Conservation (phyloP, 2,113 vertebrate genomes). For the Fregetta grallaria region DNA sequence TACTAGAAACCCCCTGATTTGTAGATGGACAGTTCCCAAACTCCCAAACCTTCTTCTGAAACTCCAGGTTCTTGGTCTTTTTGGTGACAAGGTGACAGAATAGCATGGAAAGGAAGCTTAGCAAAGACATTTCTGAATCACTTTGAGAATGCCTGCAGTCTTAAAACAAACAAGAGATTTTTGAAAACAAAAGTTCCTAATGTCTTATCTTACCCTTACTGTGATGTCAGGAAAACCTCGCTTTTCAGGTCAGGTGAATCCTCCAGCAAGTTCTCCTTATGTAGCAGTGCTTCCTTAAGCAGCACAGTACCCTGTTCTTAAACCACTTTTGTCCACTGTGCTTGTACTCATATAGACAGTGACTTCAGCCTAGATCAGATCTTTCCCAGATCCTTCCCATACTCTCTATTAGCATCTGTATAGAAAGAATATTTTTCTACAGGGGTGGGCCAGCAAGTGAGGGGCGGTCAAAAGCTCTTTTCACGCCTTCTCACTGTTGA, state of each 20-base stretch:
- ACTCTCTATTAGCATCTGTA: neutral
- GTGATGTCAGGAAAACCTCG: neutral
- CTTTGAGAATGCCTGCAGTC: neutral
- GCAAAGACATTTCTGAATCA: neutral
- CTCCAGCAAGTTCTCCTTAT: neutral
- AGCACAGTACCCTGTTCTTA: neutral
- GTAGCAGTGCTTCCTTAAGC: rapidly evolving
- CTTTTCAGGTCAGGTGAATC: neutral
- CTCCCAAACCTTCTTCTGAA: neutral
- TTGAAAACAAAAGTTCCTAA: neutral
- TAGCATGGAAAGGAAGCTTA: neutral
- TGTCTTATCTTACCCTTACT: neutral
- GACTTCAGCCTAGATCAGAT: neutral
- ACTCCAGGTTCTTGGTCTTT: neutral
- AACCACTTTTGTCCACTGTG: neutral
- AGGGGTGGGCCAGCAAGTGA: neutral
- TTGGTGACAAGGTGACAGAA: neutral
- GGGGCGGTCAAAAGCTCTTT: neutral
- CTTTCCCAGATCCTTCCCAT: neutral
- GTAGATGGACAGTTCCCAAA: neutral
- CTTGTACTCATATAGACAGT: neutral
- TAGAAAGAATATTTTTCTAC: neutral
- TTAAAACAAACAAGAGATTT: neutral
- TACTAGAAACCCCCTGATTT: neutral
- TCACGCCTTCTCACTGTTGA: neutral